Conservation (phyloP, 2,113 vertebrate species). For the Gymnocephalus cernua region DNA sequence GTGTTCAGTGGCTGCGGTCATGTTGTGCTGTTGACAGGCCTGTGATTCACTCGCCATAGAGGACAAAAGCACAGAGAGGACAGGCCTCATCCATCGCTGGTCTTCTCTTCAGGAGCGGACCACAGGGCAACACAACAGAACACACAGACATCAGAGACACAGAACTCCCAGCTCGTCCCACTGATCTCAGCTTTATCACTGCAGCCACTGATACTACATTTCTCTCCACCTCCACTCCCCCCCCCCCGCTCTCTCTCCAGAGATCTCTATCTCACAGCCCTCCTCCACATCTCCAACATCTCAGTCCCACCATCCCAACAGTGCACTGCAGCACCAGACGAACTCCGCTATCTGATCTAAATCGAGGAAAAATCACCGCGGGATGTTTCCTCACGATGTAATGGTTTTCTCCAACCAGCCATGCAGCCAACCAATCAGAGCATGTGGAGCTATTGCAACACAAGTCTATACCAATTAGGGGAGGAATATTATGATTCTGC, state of each 20-base stretch:
- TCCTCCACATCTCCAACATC: slow-evolving; percentile 73
- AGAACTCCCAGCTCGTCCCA: slow-evolving; percentile 72
- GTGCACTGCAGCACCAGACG: slow-evolving; percentile 57
- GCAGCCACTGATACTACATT: slow-evolving; percentile 63
- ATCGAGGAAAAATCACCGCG: slow-evolving; percentile 73
- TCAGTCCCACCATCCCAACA: slow-evolving; percentile 67
- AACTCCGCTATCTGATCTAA: slow-evolving; percentile 73
- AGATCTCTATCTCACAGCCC: slow-evolving; percentile 73
- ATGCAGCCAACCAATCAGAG: slow-evolving; percentile 51
- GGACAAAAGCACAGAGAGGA: slow-evolving; percentile 70
- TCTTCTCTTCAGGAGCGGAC: slow-evolving; percentile 63
- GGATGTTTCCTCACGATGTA: slow-evolving; percentile 69
- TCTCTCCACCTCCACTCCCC: slow-evolving; percentile 29
- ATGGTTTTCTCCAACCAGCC: slow-evolving; percentile 51
- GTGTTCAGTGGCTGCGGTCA: slow-evolving; percentile 33
- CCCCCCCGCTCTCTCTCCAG: slow-evolving; percentile 16
- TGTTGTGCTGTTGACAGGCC: slow-evolving; percentile 65
- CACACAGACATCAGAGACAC: slow-evolving; percentile 74
- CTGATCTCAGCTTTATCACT: slow-evolving; percentile 70
- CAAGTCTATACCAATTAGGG: slow-evolving; percentile 54
- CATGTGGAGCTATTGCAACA: slow-evolving; percentile 45
- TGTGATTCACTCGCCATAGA: slow-evolving; percentile 65
- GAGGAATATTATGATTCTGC: slow-evolving; percentile 46
- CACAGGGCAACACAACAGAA: slow-evolving; percentile 71
- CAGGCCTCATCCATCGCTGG: slow-evolving; percentile 72